These are phyloP conservation scores for Druon quercuslanigerum DNA, from an alignment of 1,140 invertebrate genomes.

Conservation along the genomic window DNA sequence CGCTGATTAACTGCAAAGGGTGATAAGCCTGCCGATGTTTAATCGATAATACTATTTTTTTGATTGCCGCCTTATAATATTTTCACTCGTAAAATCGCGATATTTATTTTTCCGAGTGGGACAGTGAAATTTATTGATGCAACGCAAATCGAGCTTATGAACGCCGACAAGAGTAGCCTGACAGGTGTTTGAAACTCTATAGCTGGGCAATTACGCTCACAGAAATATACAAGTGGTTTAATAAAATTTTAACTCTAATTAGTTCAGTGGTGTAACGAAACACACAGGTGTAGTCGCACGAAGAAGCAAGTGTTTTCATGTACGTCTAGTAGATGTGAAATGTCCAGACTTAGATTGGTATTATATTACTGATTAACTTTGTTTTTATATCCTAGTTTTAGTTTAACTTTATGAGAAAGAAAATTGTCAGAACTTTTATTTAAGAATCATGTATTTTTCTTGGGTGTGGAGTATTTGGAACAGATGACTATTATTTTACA, in stretches of 20 bases:
- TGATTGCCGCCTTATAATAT: background rate
- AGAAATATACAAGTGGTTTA: constrained; percentile 24
- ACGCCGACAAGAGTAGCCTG: background rate
- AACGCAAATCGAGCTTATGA: background rate
- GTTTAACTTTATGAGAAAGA: too few relatives aligned
- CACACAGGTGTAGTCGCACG: background rate
- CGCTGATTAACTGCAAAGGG: background rate
- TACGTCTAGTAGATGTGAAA: background rate
- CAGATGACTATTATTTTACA: too few relatives aligned
- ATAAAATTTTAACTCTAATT: constrained; percentile 19
- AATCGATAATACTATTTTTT: constrained; percentile 17
- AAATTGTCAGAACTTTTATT: too few relatives aligned
- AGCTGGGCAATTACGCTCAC: background rate
- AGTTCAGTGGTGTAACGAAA: constrained; percentile 8
- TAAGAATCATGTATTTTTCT: too few relatives aligned
- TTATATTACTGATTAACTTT: too few relatives aligned
- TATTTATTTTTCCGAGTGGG: constrained; percentile 5
- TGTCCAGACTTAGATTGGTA: background rate
- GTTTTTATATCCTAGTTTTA: too few relatives aligned
- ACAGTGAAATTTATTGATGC: constrained; percentile 25
- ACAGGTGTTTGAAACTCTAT: constrained; percentile 30
- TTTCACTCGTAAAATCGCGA: constrained; percentile 4
- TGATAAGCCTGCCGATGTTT: background rate
- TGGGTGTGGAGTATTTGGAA: too few relatives aligned
- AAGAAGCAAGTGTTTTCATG: constrained; percentile 26